Conservation (phyloP, 2,888 invertebrate species). For the Apotomis turbidana region DNA sequence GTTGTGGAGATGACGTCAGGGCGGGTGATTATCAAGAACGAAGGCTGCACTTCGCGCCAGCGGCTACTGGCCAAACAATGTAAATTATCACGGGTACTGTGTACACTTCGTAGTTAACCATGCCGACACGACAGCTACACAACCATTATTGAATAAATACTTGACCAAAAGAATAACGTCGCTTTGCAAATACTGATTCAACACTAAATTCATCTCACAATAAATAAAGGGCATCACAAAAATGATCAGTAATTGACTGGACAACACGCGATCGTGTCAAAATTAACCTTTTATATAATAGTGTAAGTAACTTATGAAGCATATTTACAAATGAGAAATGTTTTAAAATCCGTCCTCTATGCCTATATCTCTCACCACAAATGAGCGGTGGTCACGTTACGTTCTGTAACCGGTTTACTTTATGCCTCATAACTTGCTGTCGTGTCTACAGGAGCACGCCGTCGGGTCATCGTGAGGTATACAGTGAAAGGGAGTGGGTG, state of each 20-base stretch:
- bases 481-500: constrained; percentile 51
- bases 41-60: constrained; percentile 45
- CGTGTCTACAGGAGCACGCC: constrained; percentile 51
- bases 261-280: constrained; percentile 51
- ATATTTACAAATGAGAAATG: constrained; percentile 37
- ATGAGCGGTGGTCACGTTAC: constrained; percentile 5
- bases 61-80: constrained; percentile 43
- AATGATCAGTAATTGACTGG: constrained; percentile 33
- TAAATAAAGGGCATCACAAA: constrained; percentile 21
- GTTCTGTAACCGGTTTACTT: constrained; percentile 19
- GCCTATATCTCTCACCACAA: constrained; percentile 21
- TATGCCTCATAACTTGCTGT: constrained; percentile 26
- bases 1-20: neutral
- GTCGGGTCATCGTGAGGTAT: constrained; percentile 64
- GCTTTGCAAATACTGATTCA: constrained; percentile 17
- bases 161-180: constrained; percentile 20
- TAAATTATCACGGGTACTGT: constrained; percentile 35
- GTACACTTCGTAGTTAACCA: constrained; percentile 44
- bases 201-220: constrained; percentile 21
- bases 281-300: constrained; percentile 19
- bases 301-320: constrained; percentile 27
- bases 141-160: constrained; percentile 33
- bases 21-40: constrained; percentile 45
- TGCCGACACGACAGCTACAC: constrained; percentile 56
- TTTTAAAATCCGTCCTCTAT: constrained; percentile 7